A percentile compares a stretch with the other conserved stretches of the same genome.
These are phyloP conservation scores for Platyscapa corneri DNA, from an alignment of 1,140 invertebrate genomes.

Conservation along the genomic window DNA sequence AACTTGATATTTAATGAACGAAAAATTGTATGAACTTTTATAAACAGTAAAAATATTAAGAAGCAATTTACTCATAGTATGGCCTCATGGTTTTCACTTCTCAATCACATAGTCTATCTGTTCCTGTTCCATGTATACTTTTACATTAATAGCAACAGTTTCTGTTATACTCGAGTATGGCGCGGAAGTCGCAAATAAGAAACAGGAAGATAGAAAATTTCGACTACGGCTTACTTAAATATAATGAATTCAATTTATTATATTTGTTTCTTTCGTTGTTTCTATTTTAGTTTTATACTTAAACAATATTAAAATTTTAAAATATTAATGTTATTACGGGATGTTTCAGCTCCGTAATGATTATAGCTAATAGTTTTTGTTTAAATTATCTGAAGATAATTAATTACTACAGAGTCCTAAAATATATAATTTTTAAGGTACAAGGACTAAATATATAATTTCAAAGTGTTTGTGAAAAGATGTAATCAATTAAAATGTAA, in stretches of 20 bases:
- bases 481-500: no score
- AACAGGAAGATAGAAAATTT: background rate
- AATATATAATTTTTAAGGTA: background rate
- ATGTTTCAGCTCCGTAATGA: background rate
- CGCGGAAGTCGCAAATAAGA: conserved; percentile 13
- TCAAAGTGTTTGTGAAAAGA: no score
- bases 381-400: background rate
- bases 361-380: background rate
- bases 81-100: background rate
- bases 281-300: no score
- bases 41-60: background rate
- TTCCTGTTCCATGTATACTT: background rate
- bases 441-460: background rate
- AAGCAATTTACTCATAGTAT: background rate
- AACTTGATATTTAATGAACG: background rate
- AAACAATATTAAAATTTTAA: no score
- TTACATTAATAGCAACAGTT: background rate
- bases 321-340: background rate
- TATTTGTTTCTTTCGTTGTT: background rate
- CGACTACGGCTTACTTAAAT: background rate
- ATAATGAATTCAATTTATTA: background rate
- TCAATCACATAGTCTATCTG: background rate
- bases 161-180: background rate
- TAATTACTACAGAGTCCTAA: background rate
- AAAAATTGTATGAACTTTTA: background rate